A percentile compares a stretch with the other conserved stretches of the same genome.
These are phyloP conservation scores for Aphelinus certus DNA, from an alignment of 1,140 invertebrate genomes.

Conservation along the genomic window DNA sequence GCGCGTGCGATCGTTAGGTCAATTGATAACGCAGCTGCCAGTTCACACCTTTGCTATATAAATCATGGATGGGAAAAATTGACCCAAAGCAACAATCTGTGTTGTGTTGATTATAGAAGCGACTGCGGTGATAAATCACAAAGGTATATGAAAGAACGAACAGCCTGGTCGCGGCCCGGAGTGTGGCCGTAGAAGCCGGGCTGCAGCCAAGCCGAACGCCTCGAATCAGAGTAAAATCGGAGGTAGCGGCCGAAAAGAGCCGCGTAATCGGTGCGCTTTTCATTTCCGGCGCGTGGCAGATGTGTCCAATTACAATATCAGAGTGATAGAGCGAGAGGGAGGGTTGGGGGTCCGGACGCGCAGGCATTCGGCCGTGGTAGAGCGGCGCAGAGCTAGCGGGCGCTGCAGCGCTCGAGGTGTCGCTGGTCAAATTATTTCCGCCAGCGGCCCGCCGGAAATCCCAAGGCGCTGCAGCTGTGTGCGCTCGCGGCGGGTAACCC, in stretches of 20 bases:
- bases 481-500: neutral
- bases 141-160: neutral
- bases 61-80: too few species aligned
- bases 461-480: too few species aligned
- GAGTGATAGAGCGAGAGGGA: too few species aligned
- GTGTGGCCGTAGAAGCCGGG: too few species aligned
- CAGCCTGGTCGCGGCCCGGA: too few species aligned
- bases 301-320: neutral
- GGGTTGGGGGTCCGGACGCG: neutral
- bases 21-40: too few species aligned
- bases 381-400: neutral
- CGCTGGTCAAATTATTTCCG: conserved; percentile 1
- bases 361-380: neutral
- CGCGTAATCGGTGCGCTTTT: conserved; percentile 17
- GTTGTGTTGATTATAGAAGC: neutral
- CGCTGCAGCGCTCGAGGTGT: neutral
- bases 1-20: too few species aligned
- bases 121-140: neutral
- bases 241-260: neutral
- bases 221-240: conserved; percentile 3
- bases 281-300: conserved; percentile 20
- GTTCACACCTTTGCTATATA: too few species aligned
- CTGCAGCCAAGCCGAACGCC: conserved; percentile 4
- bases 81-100: too few species aligned
- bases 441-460: conserved; percentile 5